These are phyloP conservation scores for Andrena flavipes DNA, from an alignment of 2,888 invertebrate species.

Conservation along the genomic window DNA sequence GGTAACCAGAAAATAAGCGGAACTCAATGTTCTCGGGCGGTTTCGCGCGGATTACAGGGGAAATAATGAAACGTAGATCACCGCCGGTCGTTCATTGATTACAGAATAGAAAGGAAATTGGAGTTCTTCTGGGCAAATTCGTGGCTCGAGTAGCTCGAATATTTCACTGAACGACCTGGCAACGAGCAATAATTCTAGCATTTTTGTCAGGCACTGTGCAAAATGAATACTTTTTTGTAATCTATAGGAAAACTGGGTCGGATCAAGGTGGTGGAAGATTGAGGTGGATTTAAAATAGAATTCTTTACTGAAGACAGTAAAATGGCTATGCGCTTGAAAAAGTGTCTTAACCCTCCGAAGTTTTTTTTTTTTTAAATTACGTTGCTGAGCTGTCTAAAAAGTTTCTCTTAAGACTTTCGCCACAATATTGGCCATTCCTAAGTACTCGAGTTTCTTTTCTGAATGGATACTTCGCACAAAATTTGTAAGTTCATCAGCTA, in stretches of 20 bases:
- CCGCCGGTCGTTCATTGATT: not conserved
- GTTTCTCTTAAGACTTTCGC: too few relatives aligned
- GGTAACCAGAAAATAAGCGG: constrained; percentile 9
- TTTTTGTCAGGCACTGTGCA: not conserved
- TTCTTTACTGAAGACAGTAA: too few relatives aligned
- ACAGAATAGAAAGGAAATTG: constrained; percentile 6
- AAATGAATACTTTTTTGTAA: not conserved
- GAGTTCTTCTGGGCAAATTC: not conserved
- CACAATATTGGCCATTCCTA: too few relatives aligned
- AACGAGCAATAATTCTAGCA: not conserved
- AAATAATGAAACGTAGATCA: not conserved
- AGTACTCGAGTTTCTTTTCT: too few relatives aligned
- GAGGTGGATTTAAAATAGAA: not conserved
- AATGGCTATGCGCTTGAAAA: too few relatives aligned
- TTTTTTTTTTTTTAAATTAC: too few relatives aligned
- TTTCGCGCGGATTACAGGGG: not conserved
- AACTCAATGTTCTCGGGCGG: not conserved
- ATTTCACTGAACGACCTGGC: too few relatives aligned
- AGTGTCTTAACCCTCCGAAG: too few relatives aligned
- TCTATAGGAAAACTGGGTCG: not conserved
- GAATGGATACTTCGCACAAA: too few relatives aligned
- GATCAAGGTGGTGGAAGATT: not conserved
- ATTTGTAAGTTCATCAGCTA: too few relatives aligned
- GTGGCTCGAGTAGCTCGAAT: not conserved
- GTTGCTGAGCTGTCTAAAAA: too few relatives aligned